Base-by-base conservation (phyloP, 2,888 invertebrate species). In the Scaptomyza tumidula region DNA sequence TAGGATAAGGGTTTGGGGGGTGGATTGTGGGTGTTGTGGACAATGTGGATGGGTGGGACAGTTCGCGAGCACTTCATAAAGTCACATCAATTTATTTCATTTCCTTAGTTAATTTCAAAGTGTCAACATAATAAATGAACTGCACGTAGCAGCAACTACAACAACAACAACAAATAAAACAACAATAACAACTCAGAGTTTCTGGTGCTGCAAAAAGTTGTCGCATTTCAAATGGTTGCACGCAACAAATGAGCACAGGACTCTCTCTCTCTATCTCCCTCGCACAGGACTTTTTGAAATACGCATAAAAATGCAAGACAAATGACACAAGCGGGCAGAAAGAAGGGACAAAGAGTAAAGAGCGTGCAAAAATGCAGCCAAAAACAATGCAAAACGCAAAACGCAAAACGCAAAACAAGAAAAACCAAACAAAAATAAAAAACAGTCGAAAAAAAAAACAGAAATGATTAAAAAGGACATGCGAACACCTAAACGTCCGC, bases 281-380 rank as follows among this genome's bases (percentile, higher is more conserved):
- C 4, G 9, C 60, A 62, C 89, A 85, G 89, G 89, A 85, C 83
- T 72, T 75, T 88, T 79, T 75, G 71, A 77, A 83, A 86, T 86
- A 85, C 89, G 89, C 89, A 89, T 85, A 88, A 86, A 85, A 89
- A 85, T 85, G 86, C 86, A 88, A 86, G 89, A 88, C 83, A 89
- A 83, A 87, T 85, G 88, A 64, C 77, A 59, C 58, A 74, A 74
- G 60, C 37, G 2, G 37, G n/a, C 2, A n/a, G 37, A 5, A n/a
- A 3, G 66, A 59, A 60, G n/a, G 66, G 61, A 58, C 68, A 66
- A 31, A 50, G 79, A 46, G 75, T 63, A 60, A 46, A 60, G 68
- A 83, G 79, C 89, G 80, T 88, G 88, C 71, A 71, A 71, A 71
- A 88, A 83, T 89, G 88, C 88, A 88, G 41, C 83, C 70, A 80